Evolutionary conservation across 2,113 vertebrate genomes (phyloP).

Genomic region (Megaceryle maxima): DNA sequence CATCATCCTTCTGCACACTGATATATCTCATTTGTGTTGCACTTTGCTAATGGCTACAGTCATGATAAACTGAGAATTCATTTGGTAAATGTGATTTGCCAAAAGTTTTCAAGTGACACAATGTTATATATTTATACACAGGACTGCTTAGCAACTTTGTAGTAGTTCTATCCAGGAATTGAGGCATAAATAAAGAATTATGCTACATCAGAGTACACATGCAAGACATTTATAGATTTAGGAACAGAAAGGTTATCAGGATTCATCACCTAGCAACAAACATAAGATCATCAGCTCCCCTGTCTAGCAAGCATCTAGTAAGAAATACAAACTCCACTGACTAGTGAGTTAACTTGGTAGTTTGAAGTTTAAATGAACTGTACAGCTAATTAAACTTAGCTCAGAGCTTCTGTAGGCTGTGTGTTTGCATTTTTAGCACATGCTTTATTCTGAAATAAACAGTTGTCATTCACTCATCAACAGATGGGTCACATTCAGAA

Average conservation of each 20-base stretch:
- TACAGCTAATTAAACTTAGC: conserved; percentile 33
- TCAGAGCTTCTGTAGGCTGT: not conserved
- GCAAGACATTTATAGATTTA: not conserved
- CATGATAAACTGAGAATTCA: not conserved
- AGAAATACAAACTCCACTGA: not conserved
- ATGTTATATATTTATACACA: not conserved
- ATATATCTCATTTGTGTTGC: not conserved
- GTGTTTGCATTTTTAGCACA: not conserved
- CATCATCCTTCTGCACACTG: not conserved
- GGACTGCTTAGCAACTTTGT: conserved; percentile 7
- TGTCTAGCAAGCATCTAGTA: not conserved
- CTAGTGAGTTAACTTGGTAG: conserved; percentile 5
- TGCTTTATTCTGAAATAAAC: conserved; percentile 28
- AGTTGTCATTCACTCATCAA: conserved; percentile 27
- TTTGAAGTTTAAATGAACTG: conserved; percentile 35
- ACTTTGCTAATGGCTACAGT: not conserved
- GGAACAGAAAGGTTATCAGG: conserved; percentile 38
- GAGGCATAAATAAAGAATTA: not conserved
- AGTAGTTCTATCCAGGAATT: not conserved
- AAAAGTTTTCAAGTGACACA: not conserved
- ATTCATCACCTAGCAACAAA: conserved; percentile 26
- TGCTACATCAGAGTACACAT: not conserved
- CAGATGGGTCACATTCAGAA: conserved; percentile 14
- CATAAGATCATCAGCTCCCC: not conserved
- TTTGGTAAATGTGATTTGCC: not conserved